These are phyloP conservation scores for Amia ocellicauda DNA, from an alignment of 2,113 vertebrate genomes.

Conservation along the genomic window DNA sequence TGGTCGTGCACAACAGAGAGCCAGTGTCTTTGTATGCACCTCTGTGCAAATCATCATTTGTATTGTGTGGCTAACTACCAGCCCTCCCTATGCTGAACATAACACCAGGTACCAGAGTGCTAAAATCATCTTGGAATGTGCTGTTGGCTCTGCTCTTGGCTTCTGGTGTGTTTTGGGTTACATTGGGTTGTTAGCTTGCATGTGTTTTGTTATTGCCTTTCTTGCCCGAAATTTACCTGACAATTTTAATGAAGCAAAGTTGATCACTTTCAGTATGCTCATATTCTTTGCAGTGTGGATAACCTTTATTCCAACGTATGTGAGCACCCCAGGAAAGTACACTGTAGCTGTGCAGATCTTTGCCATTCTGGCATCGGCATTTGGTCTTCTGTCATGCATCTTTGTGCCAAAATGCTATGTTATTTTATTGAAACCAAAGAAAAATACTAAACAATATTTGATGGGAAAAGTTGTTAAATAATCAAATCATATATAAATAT, in stretches of 20 bases:
- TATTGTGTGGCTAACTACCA: slow-evolving; percentile 51
- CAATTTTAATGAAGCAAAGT: slow-evolving; percentile 52
- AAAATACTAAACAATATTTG: slow-evolving; percentile 45
- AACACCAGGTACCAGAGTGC: slow-evolving; percentile 46
- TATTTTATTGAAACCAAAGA: slow-evolving; percentile 43
- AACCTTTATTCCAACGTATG: slow-evolving; percentile 48
- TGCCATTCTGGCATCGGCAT: slow-evolving; percentile 49
- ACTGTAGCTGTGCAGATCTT: slow-evolving; percentile 51
- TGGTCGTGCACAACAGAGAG: slow-evolving; percentile 40
- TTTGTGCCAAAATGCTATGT: slow-evolving; percentile 48
- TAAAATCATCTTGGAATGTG: slow-evolving; percentile 45
- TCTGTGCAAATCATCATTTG: slow-evolving; percentile 58
- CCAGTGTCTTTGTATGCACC: slow-evolving; percentile 49
- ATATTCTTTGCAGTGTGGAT: slow-evolving; percentile 55
- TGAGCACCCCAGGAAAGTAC: slow-evolving; percentile 47
- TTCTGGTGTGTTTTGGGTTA: slow-evolving; percentile 51
- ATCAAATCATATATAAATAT: too few species aligned
- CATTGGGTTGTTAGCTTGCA: slow-evolving; percentile 41
- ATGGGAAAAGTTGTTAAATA: slow-evolving; percentile 33
- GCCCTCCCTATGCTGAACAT: slow-evolving; percentile 48
- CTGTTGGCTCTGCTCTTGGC: slow-evolving; percentile 42
- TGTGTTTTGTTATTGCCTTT: slow-evolving; percentile 48
- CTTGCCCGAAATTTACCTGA: slow-evolving; percentile 49
- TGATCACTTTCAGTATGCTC: slow-evolving; percentile 54
- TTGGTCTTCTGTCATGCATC: slow-evolving; percentile 47